phyloP scores from a whole-genome alignment of 2,113 vertebrate species.

The Brachyhypopomus gauderio region DNA sequence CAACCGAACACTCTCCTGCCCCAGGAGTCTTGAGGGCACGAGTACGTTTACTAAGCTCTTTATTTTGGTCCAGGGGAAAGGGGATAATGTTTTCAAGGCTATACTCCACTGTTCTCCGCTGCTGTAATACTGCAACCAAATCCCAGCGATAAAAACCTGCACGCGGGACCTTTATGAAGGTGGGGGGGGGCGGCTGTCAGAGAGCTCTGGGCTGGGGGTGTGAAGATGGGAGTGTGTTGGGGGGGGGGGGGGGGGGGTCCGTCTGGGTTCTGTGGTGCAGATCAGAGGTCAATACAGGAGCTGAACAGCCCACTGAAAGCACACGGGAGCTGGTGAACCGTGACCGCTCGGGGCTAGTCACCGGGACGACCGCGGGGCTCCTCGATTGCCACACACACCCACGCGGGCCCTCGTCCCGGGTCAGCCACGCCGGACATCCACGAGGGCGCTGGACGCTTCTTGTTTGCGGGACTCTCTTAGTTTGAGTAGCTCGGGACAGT shows the following conservation, averaged over 20 bases:
- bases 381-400: neutral
- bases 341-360: conserved; percentile 44
- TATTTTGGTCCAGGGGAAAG: neutral
- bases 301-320: conserved; percentile 48
- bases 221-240: conserved; percentile 12
- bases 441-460: neutral
- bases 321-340: conserved; percentile 39
- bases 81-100: neutral
- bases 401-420: neutral
- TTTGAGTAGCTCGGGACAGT: neutral
- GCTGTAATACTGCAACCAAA: neutral
- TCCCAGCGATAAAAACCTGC: neutral
- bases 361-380: conserved; percentile 24
- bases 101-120: neutral
- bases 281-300: conserved; percentile 43
- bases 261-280: conserved; percentile 37
- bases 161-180: neutral
- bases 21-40: neutral
- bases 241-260: neutral
- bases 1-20: neutral
- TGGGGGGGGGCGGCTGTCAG: neutral
- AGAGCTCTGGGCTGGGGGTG: neutral
- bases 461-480: neutral
- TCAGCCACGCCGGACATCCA: neutral
- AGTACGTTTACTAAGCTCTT: neutral